Evolutionary conservation across 2,888 invertebrate genomes (phyloP).

Genomic region (Lacanobia wlatinum): DNA sequence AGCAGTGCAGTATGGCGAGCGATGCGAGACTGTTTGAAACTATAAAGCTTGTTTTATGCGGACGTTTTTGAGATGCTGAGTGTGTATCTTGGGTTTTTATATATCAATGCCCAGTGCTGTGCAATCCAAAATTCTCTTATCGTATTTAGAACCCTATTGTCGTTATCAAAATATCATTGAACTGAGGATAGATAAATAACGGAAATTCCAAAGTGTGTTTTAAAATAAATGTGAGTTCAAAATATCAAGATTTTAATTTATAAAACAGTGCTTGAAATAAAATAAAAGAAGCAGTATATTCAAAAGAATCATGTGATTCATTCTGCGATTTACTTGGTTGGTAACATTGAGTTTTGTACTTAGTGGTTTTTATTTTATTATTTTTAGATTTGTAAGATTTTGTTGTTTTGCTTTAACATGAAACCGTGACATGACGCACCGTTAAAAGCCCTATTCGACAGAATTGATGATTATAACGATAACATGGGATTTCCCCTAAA

Average conservation of each 20-base stretch:
- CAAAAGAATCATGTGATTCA: conserved; percentile 8
- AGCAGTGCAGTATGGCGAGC: too few species aligned
- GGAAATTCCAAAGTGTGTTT: too few species aligned
- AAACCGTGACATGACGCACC: not conserved
- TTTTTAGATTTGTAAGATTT: not conserved
- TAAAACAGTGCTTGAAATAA: conserved; percentile 4
- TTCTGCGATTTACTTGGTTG: not conserved
- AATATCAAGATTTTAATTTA: conserved; percentile 3
- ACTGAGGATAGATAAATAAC: too few species aligned
- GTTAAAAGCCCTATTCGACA: not conserved
- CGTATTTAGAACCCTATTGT: too few species aligned
- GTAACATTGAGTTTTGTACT: too few species aligned
- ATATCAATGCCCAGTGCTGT: too few species aligned
- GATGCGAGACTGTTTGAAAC: too few species aligned
- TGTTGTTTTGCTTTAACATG: not conserved
- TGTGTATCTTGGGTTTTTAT: too few species aligned
- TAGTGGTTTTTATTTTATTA: not conserved
- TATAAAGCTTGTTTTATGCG: too few species aligned
- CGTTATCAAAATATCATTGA: too few species aligned
- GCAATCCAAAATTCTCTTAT: too few species aligned
- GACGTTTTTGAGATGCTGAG: too few species aligned
- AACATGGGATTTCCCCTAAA: not conserved
- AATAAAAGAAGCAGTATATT: not conserved
- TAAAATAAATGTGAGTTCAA: conserved; percentile 18
- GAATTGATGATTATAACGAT: not conserved